Conservation (phyloP, 2,113 vertebrate species). For the Perca flavescens region DNA sequence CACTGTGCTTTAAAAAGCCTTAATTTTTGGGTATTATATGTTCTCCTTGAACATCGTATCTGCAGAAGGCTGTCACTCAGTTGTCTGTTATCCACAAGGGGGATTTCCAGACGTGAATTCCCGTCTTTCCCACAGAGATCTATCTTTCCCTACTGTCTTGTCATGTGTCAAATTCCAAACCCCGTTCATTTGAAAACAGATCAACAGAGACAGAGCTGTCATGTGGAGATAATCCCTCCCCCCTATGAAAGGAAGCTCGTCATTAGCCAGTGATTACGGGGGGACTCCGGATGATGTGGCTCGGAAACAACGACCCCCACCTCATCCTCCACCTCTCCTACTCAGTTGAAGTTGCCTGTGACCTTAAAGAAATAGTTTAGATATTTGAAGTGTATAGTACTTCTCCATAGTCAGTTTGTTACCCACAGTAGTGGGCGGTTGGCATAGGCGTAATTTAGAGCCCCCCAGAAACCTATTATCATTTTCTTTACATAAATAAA, state of each 20-base stretch:
- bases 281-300: constrained; percentile 3
- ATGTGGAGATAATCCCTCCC: constrained; percentile 36
- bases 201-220: constrained; percentile 34
- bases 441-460: too few species aligned
- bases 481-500: too few species aligned
- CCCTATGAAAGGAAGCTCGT: constrained; percentile 20
- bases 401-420: too few species aligned
- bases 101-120: constrained; percentile 6
- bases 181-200: constrained; percentile 19
- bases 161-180: constrained; percentile 49
- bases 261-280: constrained; percentile 38
- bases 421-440: too few species aligned
- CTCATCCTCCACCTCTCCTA: background rate
- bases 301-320: background rate
- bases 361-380: background rate
- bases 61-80: background rate
- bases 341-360: background rate
- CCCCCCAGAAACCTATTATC: too few species aligned
- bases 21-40: background rate
- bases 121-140: constrained; percentile 1
- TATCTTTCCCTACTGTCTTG: background rate
- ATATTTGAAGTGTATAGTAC: too few species aligned
- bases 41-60: background rate
- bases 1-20: background rate
- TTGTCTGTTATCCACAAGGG: background rate